Evolutionary conservation across 92 coral and sea anemone genomes (phyloP).

Genomic region (Umimayanthus kanabou): DNA sequence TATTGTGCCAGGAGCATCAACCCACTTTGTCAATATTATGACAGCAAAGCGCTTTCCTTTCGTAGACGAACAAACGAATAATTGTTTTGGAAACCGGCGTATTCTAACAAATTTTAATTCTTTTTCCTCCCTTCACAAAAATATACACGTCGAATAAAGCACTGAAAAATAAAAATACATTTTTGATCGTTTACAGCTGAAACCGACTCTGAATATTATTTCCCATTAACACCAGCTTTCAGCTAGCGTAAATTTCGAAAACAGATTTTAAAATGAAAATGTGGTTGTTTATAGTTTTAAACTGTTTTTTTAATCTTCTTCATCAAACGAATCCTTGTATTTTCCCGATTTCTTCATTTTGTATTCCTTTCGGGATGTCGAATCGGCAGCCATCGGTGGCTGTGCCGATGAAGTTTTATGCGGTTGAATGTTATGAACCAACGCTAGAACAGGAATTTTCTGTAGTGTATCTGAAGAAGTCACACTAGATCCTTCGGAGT

Average conservation of each 20-base stretch:
- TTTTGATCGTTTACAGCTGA: not conserved
- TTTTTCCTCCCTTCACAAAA: constrained; percentile 17
- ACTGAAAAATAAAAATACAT: constrained; percentile 14
- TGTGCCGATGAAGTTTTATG: constrained; percentile 49
- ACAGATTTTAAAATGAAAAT: constrained; percentile 17
- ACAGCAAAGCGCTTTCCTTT: constrained; percentile 19
- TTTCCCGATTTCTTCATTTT: constrained; percentile 64
- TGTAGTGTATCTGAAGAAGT: constrained; percentile 74
- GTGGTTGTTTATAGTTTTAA: constrained; percentile 15
- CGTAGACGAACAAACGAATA: not conserved
- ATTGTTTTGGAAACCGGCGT: not conserved
- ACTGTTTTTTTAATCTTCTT: constrained; percentile 43
- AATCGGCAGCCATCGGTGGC: not conserved
- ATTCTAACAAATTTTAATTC: not conserved
- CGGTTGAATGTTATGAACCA: constrained; percentile 93
- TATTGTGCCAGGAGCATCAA: constrained; percentile 6
- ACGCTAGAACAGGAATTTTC: constrained; percentile 94
- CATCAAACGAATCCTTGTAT: constrained; percentile 91
- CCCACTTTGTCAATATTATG: constrained; percentile 19
- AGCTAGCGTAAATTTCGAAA: constrained; percentile 8
- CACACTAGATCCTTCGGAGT: constrained; percentile 43
- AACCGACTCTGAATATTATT: not conserved
- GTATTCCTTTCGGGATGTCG: constrained; percentile 58
- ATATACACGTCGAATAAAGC: constrained; percentile 6
- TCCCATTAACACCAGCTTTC: constrained; percentile 19